Base-by-base conservation (phyloP, 2,888 invertebrate species). In the Omphaloscelis lunosa region DNA sequence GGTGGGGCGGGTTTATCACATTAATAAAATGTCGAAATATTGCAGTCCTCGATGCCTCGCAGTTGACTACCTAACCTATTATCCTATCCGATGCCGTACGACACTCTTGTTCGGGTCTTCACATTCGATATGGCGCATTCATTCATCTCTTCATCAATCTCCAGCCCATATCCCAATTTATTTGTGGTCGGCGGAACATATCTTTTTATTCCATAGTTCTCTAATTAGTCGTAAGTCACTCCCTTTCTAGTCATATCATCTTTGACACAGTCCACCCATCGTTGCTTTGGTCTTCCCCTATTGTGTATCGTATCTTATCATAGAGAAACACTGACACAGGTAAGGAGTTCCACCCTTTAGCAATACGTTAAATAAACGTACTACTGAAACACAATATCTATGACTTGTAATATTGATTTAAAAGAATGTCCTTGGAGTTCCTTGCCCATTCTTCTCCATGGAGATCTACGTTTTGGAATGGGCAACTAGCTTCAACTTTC, bases 21-120 rank as follows among this genome's bases (percentile, higher is more conserved):
- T 29, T 59, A 3, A 59, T 29, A 17, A 59, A 59, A 59, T 59
- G 17, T 59, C 59, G 59, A 59, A 74, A 63, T 45, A 63, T 63
- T 34, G 45, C 45, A 27, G 53, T 56, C 27, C 15, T 62, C 11
- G 0, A 27, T 75, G 15, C 29, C 29, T 29, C 59, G 29, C 29
- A 59, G 8, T 29, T 59, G 29, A 8, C 29, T 59, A 17, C 59
- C 29, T 27, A 17, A 59, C 17, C 27, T 59, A 17, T 2, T 58
- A 58, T 27, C 27, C 27, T 7, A 58, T 8, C 17, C 3, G 58
- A 58, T 58, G 12, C 56, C n/a, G 27, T 58, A 27, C n/a, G 27
- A 27, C n/a, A 27, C 2, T 15, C 7, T 15, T 58, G n/a, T 27
- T 58, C 1, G 27, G 17, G 17, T 27, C 58, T 27, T 2, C 3